Evolutionary conservation across 2,797 vertebrate genomes (phyloP), one percentile per base, ranked within the genome.

Genomic region (Lepus oiostolus): DNA sequence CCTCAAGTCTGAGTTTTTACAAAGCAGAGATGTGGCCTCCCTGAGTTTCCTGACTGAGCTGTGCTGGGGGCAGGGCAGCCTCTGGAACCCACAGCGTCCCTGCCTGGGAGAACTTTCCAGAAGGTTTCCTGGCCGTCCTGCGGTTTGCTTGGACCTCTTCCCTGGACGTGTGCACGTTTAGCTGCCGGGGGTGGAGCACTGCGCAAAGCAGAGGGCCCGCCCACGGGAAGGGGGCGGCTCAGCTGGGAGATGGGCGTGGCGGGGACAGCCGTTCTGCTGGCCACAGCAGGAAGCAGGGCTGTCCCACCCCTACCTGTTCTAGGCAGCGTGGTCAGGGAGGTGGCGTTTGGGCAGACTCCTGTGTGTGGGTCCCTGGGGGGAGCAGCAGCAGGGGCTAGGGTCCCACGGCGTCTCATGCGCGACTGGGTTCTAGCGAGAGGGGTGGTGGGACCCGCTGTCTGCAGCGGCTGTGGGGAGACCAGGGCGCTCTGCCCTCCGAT

Each of bases 151-250:
- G 70, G 63, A 47, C 50, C 2, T 42, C 38, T 42, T 65, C 54
- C 54, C 16, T 0, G 0, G 54, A 35, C 17, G 16, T 60, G 42
- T 42, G 42, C 42, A 13, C 26, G 2, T 47, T 5, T 30, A 32
- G 52, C n/a, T 0, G 0, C 47, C 19, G 62, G 28, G 42, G n/a
- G 9, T 13, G 1, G 2, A 14, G 21, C 32, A 2, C 3, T n/a
- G 72, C 54, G 60, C 32, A 10, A 7, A 67, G 17, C 24, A 9
- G 8, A 42, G 11, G 6, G 35, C 42, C 17, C 6, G 0, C 8
- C 32, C 2, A 1, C 0, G 4, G 4, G 30, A 16, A 47, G 14
- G 42, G 12, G 52, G 30, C 21, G 1, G 74, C 7, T 19, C n/a
- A 2, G 24, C 24, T 26, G 35, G 54, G 28, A 67, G 79, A 50